Evolutionary conservation across 2,888 invertebrate species (phyloP), one percentile per base, ranked within the genome.

Genomic region (Drosophila anomalata): DNA sequence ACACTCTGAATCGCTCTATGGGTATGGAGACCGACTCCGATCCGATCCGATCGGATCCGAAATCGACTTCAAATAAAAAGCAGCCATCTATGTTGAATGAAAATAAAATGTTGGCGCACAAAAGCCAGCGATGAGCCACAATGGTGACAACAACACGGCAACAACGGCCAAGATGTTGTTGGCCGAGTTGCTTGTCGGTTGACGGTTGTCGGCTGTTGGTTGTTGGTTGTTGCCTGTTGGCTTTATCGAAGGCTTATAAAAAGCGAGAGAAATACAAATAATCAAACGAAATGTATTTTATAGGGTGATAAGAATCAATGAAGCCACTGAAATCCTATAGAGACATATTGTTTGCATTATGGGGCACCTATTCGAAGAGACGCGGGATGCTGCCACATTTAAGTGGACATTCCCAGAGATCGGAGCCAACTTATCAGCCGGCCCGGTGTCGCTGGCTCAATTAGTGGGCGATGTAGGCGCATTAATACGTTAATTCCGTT

Each of bases 271-370:
- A 79, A 86, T 78, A 85, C 85, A 85, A 85, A 86, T 83, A 87
- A 90, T 86, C 89, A 86, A 90, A 87, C 82, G 85, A 90, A 90
- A 90, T 89, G 90, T 89, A 90, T 90, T 90, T 91, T 91, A 91
- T 90, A 86, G 90, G 90, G 91, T 91, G 91, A 91, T 91, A 91
- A 90, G 90, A 91, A 91, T 91, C 91, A 90, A 90, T 91, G 91
- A 90, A 91, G 91, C 91, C 91, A 91, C 91, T 90, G 91, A 91
- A 91, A 90, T 90, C 89, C 89, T 89, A 89, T 90, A 90, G 90
- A 90, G 90, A 89, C 89, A 90, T 89, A 89, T 89, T 89, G 90
- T 88, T 87, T 84, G 89, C 85, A 89, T 86, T 89, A 81, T 88
- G 86, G 87, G 78, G 78, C 84, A 36, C 57, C 41, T 54, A 61